Conservation (phyloP, 2,797 vertebrate species). For the Prunella strophiata region DNA sequence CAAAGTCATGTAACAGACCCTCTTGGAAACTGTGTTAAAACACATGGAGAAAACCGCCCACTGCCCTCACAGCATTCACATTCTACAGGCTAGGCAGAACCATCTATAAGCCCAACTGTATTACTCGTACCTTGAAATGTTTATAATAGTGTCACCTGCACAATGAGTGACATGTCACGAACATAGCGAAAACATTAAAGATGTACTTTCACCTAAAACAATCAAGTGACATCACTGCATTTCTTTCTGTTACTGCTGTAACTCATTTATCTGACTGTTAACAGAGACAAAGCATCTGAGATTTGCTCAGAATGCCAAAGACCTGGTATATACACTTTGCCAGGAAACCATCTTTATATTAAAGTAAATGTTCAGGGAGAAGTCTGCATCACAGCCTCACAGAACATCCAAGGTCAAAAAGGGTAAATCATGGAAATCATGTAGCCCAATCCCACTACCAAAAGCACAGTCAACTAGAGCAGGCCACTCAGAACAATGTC, state of each 20-base stretch:
- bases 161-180: background rate
- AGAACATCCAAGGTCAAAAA: background rate
- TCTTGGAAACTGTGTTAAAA: background rate
- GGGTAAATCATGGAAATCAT: background rate
- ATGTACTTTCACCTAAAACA: background rate
- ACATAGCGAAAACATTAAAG: background rate
- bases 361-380: background rate
- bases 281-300: background rate
- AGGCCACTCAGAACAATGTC: background rate
- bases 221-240: background rate
- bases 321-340: background rate
- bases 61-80: background rate
- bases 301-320: background rate
- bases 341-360: background rate
- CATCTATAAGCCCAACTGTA: background rate
- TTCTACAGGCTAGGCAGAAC: background rate
- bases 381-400: background rate
- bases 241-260: background rate
- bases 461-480: background rate
- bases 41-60: rapidly evolving
- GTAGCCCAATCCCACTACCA: background rate
- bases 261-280: background rate
- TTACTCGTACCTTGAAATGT: background rate
- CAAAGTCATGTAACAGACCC: background rate
- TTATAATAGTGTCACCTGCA: background rate